A percentile compares a stretch with the other conserved stretches of the same genome.
Conservation (phyloP, 2,113 vertebrate species). For the Apodemus speciosus region DNA sequence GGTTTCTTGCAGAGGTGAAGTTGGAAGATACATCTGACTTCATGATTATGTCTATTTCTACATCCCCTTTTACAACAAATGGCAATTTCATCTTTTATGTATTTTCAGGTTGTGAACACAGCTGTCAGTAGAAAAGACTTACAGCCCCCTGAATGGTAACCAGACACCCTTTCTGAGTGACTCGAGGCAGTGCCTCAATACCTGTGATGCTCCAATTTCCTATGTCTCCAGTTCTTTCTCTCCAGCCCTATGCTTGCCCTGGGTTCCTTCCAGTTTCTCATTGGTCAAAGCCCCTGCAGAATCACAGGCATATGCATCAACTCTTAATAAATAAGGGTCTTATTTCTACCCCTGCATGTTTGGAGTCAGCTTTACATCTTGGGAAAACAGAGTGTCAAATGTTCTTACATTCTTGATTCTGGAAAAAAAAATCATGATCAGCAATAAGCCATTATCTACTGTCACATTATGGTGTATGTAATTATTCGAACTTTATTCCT, state of each 20-base stretch:
- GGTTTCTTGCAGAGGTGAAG: background rate
- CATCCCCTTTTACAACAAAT: background rate
- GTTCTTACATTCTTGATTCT: background rate
- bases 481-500: background rate
- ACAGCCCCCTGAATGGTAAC: background rate
- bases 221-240: background rate
- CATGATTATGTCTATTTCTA: background rate
- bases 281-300: background rate
- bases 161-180: rapidly evolving
- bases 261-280: background rate
- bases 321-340: background rate
- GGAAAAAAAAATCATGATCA: background rate
- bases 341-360: background rate
- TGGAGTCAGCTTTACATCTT: background rate
- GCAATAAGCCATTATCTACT: background rate
- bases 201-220: rapidly evolving
- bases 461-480: background rate
- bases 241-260: rapidly evolving
- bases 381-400: background rate
- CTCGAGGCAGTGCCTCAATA: background rate
- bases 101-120: background rate
- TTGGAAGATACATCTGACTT: background rate
- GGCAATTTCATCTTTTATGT: background rate
- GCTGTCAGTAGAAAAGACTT: rapidly evolving
- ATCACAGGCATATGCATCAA: background rate